These are phyloP conservation scores for Hypocryptadius cinnamomeus DNA, from an alignment of 2,113 vertebrate genomes.

Conservation along the genomic window DNA sequence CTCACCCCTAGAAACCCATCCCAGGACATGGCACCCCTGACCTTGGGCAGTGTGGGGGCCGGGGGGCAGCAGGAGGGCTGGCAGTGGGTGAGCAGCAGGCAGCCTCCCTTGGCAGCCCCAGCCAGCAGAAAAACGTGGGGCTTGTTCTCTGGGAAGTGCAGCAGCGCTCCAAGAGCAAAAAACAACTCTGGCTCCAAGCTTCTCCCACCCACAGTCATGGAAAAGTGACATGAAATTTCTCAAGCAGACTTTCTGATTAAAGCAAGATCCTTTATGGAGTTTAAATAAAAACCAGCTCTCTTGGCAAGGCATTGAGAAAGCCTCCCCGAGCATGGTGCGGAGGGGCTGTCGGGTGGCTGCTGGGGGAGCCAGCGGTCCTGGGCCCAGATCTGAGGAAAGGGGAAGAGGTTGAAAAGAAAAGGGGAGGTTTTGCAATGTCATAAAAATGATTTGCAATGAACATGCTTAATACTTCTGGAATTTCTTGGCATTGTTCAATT, in stretches of 20 bases:
- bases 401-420: slow-evolving; percentile 39
- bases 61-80: background rate
- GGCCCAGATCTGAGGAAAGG: slow-evolving; percentile 33
- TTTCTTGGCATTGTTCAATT: slow-evolving; percentile 70
- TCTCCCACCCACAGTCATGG: slow-evolving; percentile 70
- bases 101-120: slow-evolving; percentile 3
- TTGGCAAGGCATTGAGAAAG: slow-evolving; percentile 41
- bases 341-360: slow-evolving; percentile 31
- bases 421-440: slow-evolving; percentile 66
- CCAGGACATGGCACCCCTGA: rapidly evolving
- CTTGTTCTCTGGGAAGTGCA: slow-evolving; percentile 54
- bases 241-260: slow-evolving; percentile 71
- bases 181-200: slow-evolving; percentile 68
- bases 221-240: slow-evolving; percentile 72
- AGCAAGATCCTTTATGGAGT: slow-evolving; percentile 61
- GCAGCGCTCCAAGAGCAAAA: slow-evolving; percentile 57
- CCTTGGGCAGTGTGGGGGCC: background rate
- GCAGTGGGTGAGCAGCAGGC: background rate
- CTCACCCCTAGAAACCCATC: background rate
- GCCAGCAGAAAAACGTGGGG: slow-evolving; percentile 32
- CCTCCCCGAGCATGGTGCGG: slow-evolving; percentile 28
- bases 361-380: background rate
- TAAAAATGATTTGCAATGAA: slow-evolving; percentile 72
- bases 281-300: slow-evolving; percentile 63
- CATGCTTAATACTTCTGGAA: slow-evolving; percentile 68